Evolutionary conservation across 2,113 vertebrate genomes (phyloP), one percentile per base, ranked within the genome.

Genomic region (Lota lota): DNA sequence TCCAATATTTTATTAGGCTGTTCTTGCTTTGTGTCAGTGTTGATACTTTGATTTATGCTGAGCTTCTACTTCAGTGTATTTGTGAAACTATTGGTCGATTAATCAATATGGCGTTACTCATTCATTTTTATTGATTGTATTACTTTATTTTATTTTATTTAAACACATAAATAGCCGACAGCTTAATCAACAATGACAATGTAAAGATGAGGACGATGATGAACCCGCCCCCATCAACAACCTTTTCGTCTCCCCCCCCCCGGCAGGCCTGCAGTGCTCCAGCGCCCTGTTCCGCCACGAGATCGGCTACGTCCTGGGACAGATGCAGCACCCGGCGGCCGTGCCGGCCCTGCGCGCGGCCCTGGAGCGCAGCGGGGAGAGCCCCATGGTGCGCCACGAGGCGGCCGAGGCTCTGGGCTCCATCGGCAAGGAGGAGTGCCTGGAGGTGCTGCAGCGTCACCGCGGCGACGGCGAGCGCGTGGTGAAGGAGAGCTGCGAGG

Each of bases 401-500:
- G 97, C 96, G 0, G 97, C 97, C 0, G 97, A 99, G 85, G 97
- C 97, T 0, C 90, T 99, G 63, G 97, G 97, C 3, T 88, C 97
- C 79, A 97, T 99, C 0, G 96, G 96, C 19, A 87, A n/a, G 63
- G 91, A 94, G 0, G 74, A 93, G n/a, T 97, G 96, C 85, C 81
- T 96, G 79, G 72, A 77, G 0, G 82, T 93, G 17, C 87, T 99
- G 81, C 91, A 88, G 0, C 79, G 68, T 0, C 92, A 94, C 2
- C 36, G 83, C 1, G 0, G 0, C 0, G 96, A 98, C 1, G 0
- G 67, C 0, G 95, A 99, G 75, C 93, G 90, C 0, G 95, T 99
- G 21, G 97, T 99, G 53, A 94, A 96, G 1, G 97, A 99, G 88
- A 99, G 97, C 85, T 98, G 97, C 4, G 92, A 94, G 79, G 97